These are phyloP conservation scores for Craterocephalus amniculus DNA, from an alignment of 2,797 vertebrate species.

Conservation along the genomic window DNA sequence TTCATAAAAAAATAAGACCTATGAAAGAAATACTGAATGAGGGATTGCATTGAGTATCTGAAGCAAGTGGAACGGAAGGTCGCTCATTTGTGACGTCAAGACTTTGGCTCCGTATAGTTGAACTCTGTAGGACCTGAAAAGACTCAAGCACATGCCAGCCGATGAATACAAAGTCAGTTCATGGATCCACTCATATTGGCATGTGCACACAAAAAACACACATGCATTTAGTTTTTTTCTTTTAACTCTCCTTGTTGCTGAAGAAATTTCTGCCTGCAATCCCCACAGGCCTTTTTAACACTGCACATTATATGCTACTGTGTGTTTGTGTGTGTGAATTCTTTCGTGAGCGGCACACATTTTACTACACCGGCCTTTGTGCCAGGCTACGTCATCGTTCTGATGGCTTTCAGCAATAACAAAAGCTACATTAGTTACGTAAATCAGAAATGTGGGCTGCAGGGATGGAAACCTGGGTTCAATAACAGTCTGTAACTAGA, in stretches of 20 bases:
- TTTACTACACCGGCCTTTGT: slow-evolving; percentile 59
- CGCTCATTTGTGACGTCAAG: background rate
- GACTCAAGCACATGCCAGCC: background rate
- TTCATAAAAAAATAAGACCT: background rate
- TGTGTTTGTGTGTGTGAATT: slow-evolving; percentile 33
- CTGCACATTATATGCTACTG: slow-evolving; percentile 25
- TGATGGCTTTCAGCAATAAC: slow-evolving; percentile 60
- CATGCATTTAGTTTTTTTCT: slow-evolving; percentile 8
- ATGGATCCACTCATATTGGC: slow-evolving; percentile 6
- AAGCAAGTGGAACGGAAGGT: background rate
- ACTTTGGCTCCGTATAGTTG: slow-evolving; percentile 6
- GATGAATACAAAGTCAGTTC: slow-evolving; percentile 11
- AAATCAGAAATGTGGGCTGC: slow-evolving; percentile 47
- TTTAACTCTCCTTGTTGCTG: slow-evolving; percentile 9
- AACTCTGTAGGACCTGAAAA: background rate
- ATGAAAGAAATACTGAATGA: slow-evolving; percentile 2
- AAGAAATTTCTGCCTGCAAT: slow-evolving; percentile 42
- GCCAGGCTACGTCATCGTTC: slow-evolving; percentile 68
- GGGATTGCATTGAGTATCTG: background rate
- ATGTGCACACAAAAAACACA: background rate
- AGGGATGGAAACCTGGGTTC: slow-evolving; percentile 25
- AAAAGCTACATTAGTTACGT: slow-evolving; percentile 42
- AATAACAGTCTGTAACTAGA: slow-evolving; percentile 26
- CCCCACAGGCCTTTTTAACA: slow-evolving; percentile 37
- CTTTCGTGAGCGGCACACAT: slow-evolving; percentile 32